phyloP scores from a whole-genome alignment of 2,797 vertebrate genomes.

The Enteromius paludinosus region DNA sequence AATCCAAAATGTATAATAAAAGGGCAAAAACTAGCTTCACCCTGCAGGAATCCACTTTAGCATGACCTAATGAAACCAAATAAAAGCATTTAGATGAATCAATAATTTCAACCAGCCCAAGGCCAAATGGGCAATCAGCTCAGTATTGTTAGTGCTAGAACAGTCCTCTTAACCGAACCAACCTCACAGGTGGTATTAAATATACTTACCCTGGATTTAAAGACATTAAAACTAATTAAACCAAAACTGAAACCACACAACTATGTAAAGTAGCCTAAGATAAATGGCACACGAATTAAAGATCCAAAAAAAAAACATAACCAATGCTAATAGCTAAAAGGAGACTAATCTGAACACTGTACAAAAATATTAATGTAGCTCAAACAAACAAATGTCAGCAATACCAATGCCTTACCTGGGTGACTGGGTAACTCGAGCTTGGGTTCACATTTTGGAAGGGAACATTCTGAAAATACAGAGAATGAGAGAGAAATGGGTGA shows the following conservation, averaged over 20 bases:
- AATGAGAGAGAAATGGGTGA: slow-evolving; percentile 19
- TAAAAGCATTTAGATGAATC: neutral
- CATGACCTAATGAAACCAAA: slow-evolving; percentile 5
- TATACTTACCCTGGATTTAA: neutral
- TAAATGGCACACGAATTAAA: neutral
- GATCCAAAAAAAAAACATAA: neutral
- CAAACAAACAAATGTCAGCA: neutral
- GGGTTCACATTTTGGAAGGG: slow-evolving; percentile 61
- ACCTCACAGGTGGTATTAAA: neutral
- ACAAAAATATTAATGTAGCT: neutral
- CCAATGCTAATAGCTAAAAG: neutral
- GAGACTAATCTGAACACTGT: neutral
- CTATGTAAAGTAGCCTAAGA: neutral
- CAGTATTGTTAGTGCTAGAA: neutral
- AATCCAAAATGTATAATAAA: neutral
- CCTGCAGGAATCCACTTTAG: neutral
- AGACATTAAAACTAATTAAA: neutral
- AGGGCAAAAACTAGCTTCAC: neutral
- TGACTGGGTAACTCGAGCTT: slow-evolving; percentile 61
- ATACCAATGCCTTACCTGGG: slow-evolving; percentile 48
- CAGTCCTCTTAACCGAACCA: neutral
- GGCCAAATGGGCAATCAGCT: neutral
- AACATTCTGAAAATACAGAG: slow-evolving; percentile 57
- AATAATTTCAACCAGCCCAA: neutral
- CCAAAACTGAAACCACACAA: neutral